Percentiles rank a stretch among this genome's conserved stretches.
Evolutionary conservation across 2,797 vertebrate species (phyloP).

Genomic region (Channa striata): DNA sequence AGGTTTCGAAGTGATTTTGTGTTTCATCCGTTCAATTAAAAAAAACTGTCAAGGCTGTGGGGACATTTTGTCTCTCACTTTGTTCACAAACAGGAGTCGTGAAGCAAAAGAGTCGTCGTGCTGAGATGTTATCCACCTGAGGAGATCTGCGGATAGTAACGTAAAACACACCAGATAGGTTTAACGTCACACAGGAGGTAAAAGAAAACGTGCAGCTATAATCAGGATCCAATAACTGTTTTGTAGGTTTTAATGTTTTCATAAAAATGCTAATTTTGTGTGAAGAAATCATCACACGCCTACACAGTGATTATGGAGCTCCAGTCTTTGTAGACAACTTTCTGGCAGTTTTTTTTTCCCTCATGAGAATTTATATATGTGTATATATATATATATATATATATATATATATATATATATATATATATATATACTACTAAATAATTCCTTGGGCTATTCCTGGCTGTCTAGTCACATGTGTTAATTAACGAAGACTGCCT

Average conservation of each 20-base stretch:
- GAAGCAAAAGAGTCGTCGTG: background rate
- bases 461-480: conserved; percentile 25
- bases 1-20: conserved; percentile 70
- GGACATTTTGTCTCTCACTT: conserved; percentile 34
- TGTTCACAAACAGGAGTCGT: background rate
- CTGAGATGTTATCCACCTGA: conserved; percentile 1
- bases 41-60: conserved; percentile 44
- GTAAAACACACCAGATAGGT: conserved; percentile 10
- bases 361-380: too few relatives aligned
- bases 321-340: background rate
- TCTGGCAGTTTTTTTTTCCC: too few relatives aligned
- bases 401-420: too few relatives aligned
- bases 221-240: background rate
- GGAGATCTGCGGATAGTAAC: conserved; percentile 6
- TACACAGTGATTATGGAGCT: background rate
- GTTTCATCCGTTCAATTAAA: conserved; percentile 68
- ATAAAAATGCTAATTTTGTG: background rate
- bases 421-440: conserved; percentile 31
- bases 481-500: conserved; percentile 42
- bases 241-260: background rate
- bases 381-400: too few relatives aligned
- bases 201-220: background rate
- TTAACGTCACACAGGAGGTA: background rate
- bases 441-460: conserved; percentile 40
- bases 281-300: background rate